phyloP scores from a whole-genome alignment of 2,888 invertebrate species.

The Drosophila differens region DNA sequence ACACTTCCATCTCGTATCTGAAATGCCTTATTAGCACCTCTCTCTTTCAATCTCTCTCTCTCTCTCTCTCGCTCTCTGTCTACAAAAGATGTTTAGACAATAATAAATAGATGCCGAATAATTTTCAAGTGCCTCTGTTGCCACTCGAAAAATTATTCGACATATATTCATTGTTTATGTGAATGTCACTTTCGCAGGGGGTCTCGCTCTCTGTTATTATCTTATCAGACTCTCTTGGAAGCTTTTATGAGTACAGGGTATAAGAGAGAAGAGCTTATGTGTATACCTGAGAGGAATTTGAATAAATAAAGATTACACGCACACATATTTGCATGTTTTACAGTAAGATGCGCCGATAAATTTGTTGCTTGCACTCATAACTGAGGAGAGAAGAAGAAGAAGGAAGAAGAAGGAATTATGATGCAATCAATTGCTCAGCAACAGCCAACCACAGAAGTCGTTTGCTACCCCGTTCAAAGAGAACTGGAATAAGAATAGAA shows the following conservation, averaged over 20 bases:
- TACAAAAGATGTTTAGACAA: background rate
- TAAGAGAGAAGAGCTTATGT: constrained; percentile 1
- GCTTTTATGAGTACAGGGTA: background rate
- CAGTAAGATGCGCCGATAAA: constrained; percentile 11
- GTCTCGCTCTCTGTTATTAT: background rate
- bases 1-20: background rate
- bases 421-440: constrained; percentile 25
- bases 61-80: background rate
- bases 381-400: constrained; percentile 4
- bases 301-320: background rate
- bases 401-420: constrained; percentile 9
- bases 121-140: background rate
- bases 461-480: constrained; percentile 2
- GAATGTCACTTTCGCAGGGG: background rate
- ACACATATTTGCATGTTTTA: background rate
- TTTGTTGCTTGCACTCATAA: constrained; percentile 20
- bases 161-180: too few relatives aligned
- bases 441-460: constrained; percentile 5
- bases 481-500: constrained; percentile 22
- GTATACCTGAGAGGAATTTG: background rate
- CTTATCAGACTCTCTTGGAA: background rate
- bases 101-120: too few relatives aligned
- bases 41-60: background rate
- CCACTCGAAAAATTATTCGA: background rate
- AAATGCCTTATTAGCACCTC: constrained; percentile 28